Conservation (phyloP, 2,888 invertebrate species). For the Trilocha varians region DNA sequence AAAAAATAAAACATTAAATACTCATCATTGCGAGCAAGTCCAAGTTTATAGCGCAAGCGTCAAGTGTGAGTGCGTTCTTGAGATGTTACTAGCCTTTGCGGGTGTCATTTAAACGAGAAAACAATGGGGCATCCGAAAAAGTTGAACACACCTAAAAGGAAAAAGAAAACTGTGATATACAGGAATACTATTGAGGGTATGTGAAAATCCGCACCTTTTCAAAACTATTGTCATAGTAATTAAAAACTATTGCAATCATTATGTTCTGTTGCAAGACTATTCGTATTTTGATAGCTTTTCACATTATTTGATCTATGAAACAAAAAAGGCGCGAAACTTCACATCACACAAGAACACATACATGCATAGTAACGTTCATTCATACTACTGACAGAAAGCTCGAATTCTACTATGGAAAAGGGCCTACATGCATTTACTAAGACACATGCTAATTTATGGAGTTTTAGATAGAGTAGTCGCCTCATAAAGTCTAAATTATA, state of each 20-base stretch:
- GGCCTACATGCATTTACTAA: constrained; percentile 29
- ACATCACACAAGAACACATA: constrained; percentile 31
- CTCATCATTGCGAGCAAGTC: constrained; percentile 72
- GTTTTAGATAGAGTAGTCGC: background rate
- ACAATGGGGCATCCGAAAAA: constrained; percentile 74
- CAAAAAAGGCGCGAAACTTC: constrained; percentile 35
- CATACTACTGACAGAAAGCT: constrained; percentile 41
- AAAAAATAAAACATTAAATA: constrained; percentile 66
- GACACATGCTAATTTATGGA: constrained; percentile 1
- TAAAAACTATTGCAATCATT: constrained; percentile 1
- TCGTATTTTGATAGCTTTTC: background rate
- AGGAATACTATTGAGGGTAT: constrained; percentile 23
- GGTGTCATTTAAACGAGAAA: constrained; percentile 70
- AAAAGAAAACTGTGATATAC: constrained; percentile 66
- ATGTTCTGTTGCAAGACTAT: constrained; percentile 3
- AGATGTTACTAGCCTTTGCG: constrained; percentile 50
- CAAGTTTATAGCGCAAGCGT: constrained; percentile 59
- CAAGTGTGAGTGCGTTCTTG: constrained; percentile 45
- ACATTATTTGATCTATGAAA: background rate
- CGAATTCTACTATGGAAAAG: constrained; percentile 18
- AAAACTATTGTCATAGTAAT: background rate
- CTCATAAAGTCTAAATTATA: background rate
- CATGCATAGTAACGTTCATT: constrained; percentile 54
- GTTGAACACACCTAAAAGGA: constrained; percentile 74
- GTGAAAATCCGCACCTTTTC: constrained; percentile 35